Conservation (phyloP, 1,140 invertebrate genomes). For the Saxidomus purpurata region DNA sequence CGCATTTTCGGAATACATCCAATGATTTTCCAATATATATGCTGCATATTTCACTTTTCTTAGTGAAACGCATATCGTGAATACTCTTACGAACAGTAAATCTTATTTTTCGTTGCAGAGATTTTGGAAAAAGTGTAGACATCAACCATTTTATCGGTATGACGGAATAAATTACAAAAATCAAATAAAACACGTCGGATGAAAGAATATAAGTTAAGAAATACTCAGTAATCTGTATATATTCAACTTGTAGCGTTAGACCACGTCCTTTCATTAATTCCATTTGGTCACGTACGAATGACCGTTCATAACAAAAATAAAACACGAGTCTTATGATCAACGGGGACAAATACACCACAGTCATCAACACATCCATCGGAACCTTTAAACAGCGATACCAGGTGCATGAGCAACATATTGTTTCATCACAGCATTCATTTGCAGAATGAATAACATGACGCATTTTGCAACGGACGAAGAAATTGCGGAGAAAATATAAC, state of each 20-base stretch:
- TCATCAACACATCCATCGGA: not conserved
- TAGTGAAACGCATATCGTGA: not conserved
- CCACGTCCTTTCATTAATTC: not conserved
- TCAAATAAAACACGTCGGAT: not conserved
- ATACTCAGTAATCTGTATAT: not conserved
- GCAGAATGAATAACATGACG: constrained; percentile 18
- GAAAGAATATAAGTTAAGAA: too few species aligned
- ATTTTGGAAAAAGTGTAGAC: not conserved
- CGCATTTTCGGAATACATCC: not conserved
- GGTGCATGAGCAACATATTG: not conserved
- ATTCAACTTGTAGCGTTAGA: constrained; percentile 14
- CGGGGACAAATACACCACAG: constrained; percentile 18
- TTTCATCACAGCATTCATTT: not conserved
- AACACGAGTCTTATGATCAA: not conserved
- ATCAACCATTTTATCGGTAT: not conserved
- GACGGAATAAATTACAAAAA: not conserved
- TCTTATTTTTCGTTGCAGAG: not conserved
- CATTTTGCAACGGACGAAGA: constrained; percentile 25
- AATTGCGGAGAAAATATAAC: not conserved
- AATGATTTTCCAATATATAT: not conserved
- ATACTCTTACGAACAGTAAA: constrained; percentile 25
- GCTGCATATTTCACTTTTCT: not conserved
- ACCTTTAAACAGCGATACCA: not conserved
- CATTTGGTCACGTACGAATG: not conserved
- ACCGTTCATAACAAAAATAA: not conserved